phyloP scores from a whole-genome alignment of 35 echinoderm and acorn worm species.

The Amphiura filiformis region DNA sequence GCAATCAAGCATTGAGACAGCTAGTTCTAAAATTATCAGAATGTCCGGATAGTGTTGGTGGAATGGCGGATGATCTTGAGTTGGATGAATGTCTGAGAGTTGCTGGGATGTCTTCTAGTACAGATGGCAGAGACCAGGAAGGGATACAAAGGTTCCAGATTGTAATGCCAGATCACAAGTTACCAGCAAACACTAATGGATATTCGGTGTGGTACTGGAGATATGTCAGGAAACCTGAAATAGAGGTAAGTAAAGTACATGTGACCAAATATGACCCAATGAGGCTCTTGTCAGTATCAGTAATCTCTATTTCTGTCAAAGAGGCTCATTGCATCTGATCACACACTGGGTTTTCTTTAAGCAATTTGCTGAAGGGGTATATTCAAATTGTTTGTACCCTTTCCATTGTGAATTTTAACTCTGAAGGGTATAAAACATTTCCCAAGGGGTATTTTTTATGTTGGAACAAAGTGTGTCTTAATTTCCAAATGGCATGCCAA shows the following conservation, averaged over 20 bases:
- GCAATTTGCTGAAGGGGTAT: too few relatives aligned
- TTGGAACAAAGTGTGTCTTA: too few relatives aligned
- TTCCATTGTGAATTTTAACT: too few relatives aligned
- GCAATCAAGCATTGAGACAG: constrained; percentile 45
- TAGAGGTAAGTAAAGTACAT: constrained; percentile 47
- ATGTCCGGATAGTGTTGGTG: constrained; percentile 36
- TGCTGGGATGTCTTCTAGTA: constrained; percentile 15
- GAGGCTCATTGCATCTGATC: too few relatives aligned
- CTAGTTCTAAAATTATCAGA: constrained; percentile 21
- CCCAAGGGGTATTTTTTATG: too few relatives aligned
- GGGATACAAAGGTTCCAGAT: constrained; percentile 64
- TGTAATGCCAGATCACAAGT: constrained; percentile 64
- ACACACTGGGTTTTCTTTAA: too few relatives aligned
- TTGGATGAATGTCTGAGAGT: constrained; percentile 59
- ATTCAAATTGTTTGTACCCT: too few relatives aligned
- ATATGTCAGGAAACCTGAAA: constrained; percentile 58
- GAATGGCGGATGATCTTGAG: constrained; percentile 65
- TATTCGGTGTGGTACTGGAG: constrained; percentile 67
- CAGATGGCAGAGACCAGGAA: constrained; percentile 49
- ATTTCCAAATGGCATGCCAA: too few relatives aligned
- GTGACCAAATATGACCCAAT: too few relatives aligned
- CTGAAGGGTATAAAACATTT: too few relatives aligned
- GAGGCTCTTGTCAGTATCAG: too few relatives aligned
- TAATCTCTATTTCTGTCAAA: too few relatives aligned
- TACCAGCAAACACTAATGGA: constrained; percentile 46